Base-by-base conservation (phyloP, 2,888 invertebrate species). In the Andrena praecox region DNA sequence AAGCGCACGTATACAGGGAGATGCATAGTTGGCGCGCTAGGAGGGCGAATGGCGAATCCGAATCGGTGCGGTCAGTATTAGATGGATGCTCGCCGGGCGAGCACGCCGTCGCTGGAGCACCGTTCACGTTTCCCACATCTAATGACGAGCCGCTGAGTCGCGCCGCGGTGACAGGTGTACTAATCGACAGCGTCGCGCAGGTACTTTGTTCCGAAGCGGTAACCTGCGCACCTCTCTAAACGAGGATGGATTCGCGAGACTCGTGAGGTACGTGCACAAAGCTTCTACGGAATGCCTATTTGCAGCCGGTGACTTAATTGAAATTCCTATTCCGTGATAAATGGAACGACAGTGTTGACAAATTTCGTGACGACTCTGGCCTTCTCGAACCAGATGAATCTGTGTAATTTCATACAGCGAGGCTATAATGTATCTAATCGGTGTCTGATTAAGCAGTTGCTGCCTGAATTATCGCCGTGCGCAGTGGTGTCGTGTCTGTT, bases 21-120 rank as follows among this genome's bases (percentile, higher is more conserved):
- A n/a, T 2, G 8, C 10, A 64, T 27, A 56, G 16, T 3, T 35
- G 62, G 5, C 54, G 54, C 29, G 59, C n/a, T 12, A 8, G 48
- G 20, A 16, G 42, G 42, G 42, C 31, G n/a, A 35, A n/a, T 20
- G 42, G 42, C 31, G n/a, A 35, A n/a, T 20, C 29, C 12, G 33
- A 64, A 69, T 10, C n/a, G n/a, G n/a, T 27, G 20, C 27, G 10
- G 56, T 50, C 76, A 76, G 70, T 80, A 20, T 20, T 76, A 31
- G 50, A 24, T 29, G n/a, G 56, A 31, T 52, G 35, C 59, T 62
- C 68, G 60, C 24, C 29, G 42, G 6, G 48, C 8, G 52, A 67
- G 48, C 12, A 35, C 10, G 48, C 16, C 7, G 48, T 20, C 7
- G 33, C n/a, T 27, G 1, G 27, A 0, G 42, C 12, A 1, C 12